Base-by-base conservation (phyloP, 2,113 vertebrate species). In the Pontoporia blainvillei region DNA sequence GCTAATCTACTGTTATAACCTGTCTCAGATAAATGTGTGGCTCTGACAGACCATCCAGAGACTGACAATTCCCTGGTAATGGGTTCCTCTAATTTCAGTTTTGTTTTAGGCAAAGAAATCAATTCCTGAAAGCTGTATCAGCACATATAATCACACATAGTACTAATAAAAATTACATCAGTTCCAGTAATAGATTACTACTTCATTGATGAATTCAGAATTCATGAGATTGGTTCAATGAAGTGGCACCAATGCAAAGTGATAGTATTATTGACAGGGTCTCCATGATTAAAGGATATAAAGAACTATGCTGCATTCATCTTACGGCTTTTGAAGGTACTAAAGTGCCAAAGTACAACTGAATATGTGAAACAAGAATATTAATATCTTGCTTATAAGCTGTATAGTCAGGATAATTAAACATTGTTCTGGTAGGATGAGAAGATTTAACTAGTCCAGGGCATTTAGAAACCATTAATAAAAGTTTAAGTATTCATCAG, bases 351-450 rank as follows among this genome's bases (percentile, higher is more conserved):
- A 67, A 85, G 61, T 49, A 69, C 13, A 29, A 73, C 8, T 44
- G 39, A 91, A 88, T 2, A n/a, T 66, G 8, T 90, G 10, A 90
- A 83, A 54, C 1, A 46, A 57, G 52, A 86, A 41, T n/a, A 83
- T 62, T 86, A 54, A 72, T 23, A 41, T 76, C 31, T 93, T 94
- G 14, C 52, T 82, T 66, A 66, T 94, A 96, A 97, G 76, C 88
- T 85, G 25, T 96, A 86, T 79, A 96, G 95, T 95, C 93, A 87
- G 93, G 83, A 76, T 95, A 98, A 96, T 79, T 95, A 95, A 78
- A 29, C 82, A 97, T 90, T 75, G 36, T 39, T 72, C 52, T 81
- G 69, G 83, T 89, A 52, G 82, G 96, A 94, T 2, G 67, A 62
- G 76, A 95, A 94, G 86, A 93, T 69, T 85, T 87, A 97, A 96